phyloP scores from a whole-genome alignment of 2,797 vertebrate species.

The Typhlichthys subterraneus region DNA sequence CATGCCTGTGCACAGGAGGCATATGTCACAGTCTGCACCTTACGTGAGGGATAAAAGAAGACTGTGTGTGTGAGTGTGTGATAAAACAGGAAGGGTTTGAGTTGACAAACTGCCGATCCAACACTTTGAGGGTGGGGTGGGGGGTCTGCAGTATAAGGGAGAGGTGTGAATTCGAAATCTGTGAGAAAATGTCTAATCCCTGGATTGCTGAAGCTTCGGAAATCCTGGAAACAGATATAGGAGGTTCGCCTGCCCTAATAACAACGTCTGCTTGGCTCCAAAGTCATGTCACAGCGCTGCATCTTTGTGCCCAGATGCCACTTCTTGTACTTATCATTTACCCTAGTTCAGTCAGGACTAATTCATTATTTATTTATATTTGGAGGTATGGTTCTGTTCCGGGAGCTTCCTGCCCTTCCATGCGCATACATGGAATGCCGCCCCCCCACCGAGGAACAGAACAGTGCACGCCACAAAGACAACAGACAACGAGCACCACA shows the following conservation, averaged over 20 bases:
- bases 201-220: conserved; percentile 83
- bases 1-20: conserved; percentile 47
- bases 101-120: conserved; percentile 76
- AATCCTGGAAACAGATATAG: conserved; percentile 84
- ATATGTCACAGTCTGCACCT: conserved; percentile 23
- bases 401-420: too few species aligned
- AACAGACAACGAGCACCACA: too few species aligned
- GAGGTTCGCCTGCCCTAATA: conserved; percentile 77
- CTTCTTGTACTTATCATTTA: conserved; percentile 82
- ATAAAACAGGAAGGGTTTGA: conserved; percentile 59
- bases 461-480: too few species aligned
- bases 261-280: conserved; percentile 75
- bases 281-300: conserved; percentile 84
- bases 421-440: too few species aligned
- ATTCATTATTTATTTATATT: too few species aligned
- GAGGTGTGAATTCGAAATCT: conserved; percentile 71
- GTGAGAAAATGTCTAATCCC: conserved; percentile 82
- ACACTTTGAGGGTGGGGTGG: conserved; percentile 53
- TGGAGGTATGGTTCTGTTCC: too few species aligned
- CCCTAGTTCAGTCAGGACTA: conserved; percentile 6
- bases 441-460: conserved; percentile 38
- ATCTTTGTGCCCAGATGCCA: conserved; percentile 79
- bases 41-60: conserved; percentile 38
- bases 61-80: conserved; percentile 15
- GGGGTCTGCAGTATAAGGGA: conserved; percentile 32